Evolutionary conservation across 2,797 vertebrate genomes (phyloP), one percentile per base, ranked within the genome.

Genomic region (Paedocypris micromegethes): DNA sequence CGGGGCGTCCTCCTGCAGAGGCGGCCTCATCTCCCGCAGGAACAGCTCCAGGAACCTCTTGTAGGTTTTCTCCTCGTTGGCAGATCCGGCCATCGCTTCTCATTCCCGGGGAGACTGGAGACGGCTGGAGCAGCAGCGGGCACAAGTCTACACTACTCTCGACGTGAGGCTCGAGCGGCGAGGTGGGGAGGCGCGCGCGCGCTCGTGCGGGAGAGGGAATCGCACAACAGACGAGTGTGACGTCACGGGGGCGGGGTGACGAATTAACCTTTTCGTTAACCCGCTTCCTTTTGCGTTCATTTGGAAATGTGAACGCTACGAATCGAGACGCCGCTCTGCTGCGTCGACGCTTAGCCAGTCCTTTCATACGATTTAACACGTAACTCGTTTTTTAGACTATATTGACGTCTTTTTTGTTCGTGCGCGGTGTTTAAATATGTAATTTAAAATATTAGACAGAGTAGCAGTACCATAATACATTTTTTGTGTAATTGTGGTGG

Each of bases 11-110:
- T 94, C 94, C 81, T 88, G 92, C 84, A 95, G 93, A 66, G 95
- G 93, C 77, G 90, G 91, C 42, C 91, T 92, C 91, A 98, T 95
- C 90, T 98, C 95, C 81, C 93, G 91, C 55, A 97, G 79, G 79
- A 97, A 96, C 62, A 96, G 92, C 91, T 98, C 95, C 87, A 98
- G 83, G 87, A 98, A 98, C 86, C 96, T 92, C 83, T 94, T 94
- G 92, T 93, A 98, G 89, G 86, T 93, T 91, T 95, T 94, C 91
- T 98, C 96, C 91, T 98, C 95, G 83, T 89, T 90, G 88, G 84
- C 83, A 88, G 88, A 90, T 83, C 90, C 88, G 79, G 93, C 91
- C 93, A 95, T 95, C 87, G 84, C 90, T 91, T 89, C 90, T 91
- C 92, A 93, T 93, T 91, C 91, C 91, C 88, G 88, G 87, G 86